Base-by-base conservation (phyloP, 2,888 invertebrate species). In the Aphidius colemani region DNA sequence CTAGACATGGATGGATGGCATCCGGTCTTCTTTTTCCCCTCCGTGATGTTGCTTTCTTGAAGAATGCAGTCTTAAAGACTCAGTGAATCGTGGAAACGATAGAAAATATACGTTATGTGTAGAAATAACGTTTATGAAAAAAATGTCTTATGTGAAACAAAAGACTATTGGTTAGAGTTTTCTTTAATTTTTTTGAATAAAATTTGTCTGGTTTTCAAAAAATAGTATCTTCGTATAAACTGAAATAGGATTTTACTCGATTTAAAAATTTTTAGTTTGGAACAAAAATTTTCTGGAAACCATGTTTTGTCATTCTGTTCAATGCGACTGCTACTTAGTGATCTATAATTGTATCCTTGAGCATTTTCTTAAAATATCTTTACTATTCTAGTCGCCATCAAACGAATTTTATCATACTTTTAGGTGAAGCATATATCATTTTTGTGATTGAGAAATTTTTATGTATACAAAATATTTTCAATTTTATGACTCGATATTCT, bases 1-100 rank as follows among this genome's bases (percentile, higher is more conserved):
- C 64, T 63, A 55, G 66, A 71, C 71, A 74, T 76, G 57, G 79
- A 81, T 81, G 78, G 79, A 81, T 80, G 77, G 76, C 77, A 79
- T 81, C 81, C 80, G 80, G 78, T 74, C 59, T 59, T 61, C 18
- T 30, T 41, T 40, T 60, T 53, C 56, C 71, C 70, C 70, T 70
- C 67, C 65, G 68, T 68, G 30, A 3, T 30, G 30, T 66, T 65
- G 68, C 70, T 70, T 72, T 73, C 68, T 70, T 70, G 67, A 67
- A 73, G 74, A 75, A 77, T 75, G 71, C 74, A 72, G 71, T 70
- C 70, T 66, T 48, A 67, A 67, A 62, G 65, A 66, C 63, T 64
- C 53, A 60, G 64, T 63, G 63, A 61, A 65, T 58, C 49, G 58
- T 61, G 58, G 61, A 67, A 66, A 61, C 49, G 62, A 64, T 55